Evolutionary conservation across 2,797 vertebrate genomes (phyloP), one percentile per base, ranked within the genome.

Genomic region (Cryptoprocta ferox): DNA sequence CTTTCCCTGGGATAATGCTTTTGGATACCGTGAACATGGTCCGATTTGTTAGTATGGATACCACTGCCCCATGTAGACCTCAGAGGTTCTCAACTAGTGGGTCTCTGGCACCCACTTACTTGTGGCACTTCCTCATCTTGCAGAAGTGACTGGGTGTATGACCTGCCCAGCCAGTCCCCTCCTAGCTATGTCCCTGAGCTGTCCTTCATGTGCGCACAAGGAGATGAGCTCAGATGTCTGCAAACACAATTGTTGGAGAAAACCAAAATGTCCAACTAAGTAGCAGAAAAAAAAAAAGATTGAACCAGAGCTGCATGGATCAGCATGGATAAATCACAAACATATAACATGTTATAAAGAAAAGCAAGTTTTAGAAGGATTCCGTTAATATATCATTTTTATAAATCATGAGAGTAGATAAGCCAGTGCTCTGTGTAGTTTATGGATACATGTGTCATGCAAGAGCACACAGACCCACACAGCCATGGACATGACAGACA

Each of bases 171-270:
- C 26, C 56, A 30, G 45, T 37, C 30, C 48, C 24, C 7, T 59
- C 2, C 11, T 4, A 8, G 35, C 15, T 15, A 0, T 32, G 8
- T 5, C 5, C 12, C 53, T 16, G 26, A 45, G 8, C 6, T 19
- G 30, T 80, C 56, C 76, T 19, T 37, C 14, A 30, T 0, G 10
- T 39, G 14, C 12, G 1, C 32, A 28, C 4, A n/a, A 48, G 81
- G n/a, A 89, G 39, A 35, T 5, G 65, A 94, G 26, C n/a, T 24
- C 37, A 18, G 39, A 63, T n/a, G 35, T 48, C 50, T 71, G 45
- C 42, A 71, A 53, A 1, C 50, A 19, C 71, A 75, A 65, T 24
- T 13, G 48, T 1, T 26, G 35, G 50, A 65, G n/a, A 73, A 89
- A 71, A 79, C 10, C 12, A 75, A 84, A 88, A 65, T 16, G 32